Evolutionary conservation across 2,113 vertebrate species (phyloP).

Genomic region (Heloderma charlesbogerti): DNA sequence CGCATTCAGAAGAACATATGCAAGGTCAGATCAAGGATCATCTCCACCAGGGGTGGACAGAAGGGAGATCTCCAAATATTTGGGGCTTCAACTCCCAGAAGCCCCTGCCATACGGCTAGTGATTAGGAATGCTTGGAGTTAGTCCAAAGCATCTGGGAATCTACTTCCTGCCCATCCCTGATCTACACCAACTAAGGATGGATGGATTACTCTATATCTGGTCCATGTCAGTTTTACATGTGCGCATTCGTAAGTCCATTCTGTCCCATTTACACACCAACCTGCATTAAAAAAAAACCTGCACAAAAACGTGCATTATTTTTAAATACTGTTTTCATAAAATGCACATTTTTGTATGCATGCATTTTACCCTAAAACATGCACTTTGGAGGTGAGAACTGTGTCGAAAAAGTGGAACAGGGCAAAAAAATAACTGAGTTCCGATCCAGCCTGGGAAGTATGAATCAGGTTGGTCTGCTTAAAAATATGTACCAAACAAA

Average conservation of each 20-base stretch:
- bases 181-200: too few species aligned
- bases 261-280: too few species aligned
- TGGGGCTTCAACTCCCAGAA: too few species aligned
- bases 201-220: too few species aligned
- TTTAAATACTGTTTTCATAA: neutral
- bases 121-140: neutral
- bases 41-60: neutral
- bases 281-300: too few species aligned
- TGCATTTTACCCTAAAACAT: neutral
- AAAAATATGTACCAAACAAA: neutral
- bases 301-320: neutral
- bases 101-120: too few species aligned
- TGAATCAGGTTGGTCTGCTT: neutral
- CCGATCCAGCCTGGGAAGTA: neutral
- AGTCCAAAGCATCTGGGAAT: neutral
- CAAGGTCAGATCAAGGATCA: neutral
- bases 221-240: too few species aligned
- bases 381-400: neutral
- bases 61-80: neutral
- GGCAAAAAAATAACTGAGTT: neutral
- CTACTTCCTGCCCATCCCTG: too few species aligned
- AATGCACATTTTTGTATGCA: neutral
- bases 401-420: neutral
- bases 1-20: neutral
- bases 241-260: too few species aligned